A percentile compares a stretch with the other conserved stretches of the same genome.
phyloP scores from a whole-genome alignment of 2,888 invertebrate genomes.

The Eilema depressum region DNA sequence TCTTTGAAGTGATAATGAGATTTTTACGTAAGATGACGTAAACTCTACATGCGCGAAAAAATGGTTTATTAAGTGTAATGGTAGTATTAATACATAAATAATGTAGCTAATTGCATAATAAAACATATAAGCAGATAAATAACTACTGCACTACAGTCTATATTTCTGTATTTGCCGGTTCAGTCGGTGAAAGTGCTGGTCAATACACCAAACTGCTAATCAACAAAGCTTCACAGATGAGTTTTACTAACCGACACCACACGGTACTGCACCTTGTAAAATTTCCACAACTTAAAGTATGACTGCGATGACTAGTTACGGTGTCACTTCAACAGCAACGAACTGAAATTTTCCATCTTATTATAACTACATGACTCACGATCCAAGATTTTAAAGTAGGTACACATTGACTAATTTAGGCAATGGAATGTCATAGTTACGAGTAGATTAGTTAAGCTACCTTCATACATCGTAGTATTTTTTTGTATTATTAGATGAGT shows the following conservation, averaged over 20 bases:
- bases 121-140: too few species aligned
- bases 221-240: neutral
- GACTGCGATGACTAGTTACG: neutral
- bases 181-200: neutral
- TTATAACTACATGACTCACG: neutral
- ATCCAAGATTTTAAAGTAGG: neutral
- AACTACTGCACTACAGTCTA: too few species aligned
- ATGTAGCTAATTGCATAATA: too few species aligned
- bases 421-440: neutral
- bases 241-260: neutral
- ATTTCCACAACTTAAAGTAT: neutral
- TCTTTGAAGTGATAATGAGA: neutral
- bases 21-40: too few species aligned
- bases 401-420: neutral
- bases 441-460: neutral
- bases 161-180: neutral
- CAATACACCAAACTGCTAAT: neutral
- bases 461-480: neutral
- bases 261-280: neutral
- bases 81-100: too few species aligned
- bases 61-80: too few species aligned
- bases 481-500: neutral
- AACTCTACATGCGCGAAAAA: too few species aligned
- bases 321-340: neutral
- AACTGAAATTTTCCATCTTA: neutral